Conservation (phyloP, 2,113 vertebrate genomes). For the Zootoca vivipara region DNA sequence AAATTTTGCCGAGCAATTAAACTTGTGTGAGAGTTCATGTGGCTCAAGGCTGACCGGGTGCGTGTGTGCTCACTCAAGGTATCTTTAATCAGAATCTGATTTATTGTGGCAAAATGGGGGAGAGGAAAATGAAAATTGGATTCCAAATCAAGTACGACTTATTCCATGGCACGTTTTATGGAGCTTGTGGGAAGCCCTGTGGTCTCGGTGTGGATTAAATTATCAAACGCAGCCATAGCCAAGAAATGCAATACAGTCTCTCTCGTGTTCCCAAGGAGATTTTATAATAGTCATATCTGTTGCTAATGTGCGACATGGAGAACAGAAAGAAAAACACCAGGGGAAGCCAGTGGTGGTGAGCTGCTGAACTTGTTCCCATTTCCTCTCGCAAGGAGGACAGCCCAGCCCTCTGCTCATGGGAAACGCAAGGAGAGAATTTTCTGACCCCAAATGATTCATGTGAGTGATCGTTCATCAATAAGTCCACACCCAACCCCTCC, state of each 20-base stretch:
- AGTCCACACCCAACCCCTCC: background rate
- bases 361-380: background rate
- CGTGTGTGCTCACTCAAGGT: background rate
- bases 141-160: slow-evolving; percentile 14
- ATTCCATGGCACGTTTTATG: slow-evolving; percentile 31
- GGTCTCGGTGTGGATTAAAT: slow-evolving; percentile 29
- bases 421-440: background rate
- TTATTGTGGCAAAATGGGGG: background rate
- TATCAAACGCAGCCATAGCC: background rate
- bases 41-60: background rate
- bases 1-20: background rate
- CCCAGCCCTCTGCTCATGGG: background rate
- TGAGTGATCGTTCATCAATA: background rate
- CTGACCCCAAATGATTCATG: background rate
- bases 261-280: slow-evolving; percentile 23
- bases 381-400: slow-evolving; percentile 18
- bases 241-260: slow-evolving; percentile 34
- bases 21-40: background rate
- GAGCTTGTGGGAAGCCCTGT: background rate
- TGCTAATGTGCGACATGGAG: slow-evolving; percentile 25
- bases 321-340: slow-evolving; percentile 15
- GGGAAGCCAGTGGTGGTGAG: background rate
- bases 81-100: background rate
- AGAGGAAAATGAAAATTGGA: background rate
- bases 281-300: slow-evolving; percentile 41